Evolutionary conservation across 2,888 invertebrate species (phyloP).

Genomic region (Apotomis capreana): DNA sequence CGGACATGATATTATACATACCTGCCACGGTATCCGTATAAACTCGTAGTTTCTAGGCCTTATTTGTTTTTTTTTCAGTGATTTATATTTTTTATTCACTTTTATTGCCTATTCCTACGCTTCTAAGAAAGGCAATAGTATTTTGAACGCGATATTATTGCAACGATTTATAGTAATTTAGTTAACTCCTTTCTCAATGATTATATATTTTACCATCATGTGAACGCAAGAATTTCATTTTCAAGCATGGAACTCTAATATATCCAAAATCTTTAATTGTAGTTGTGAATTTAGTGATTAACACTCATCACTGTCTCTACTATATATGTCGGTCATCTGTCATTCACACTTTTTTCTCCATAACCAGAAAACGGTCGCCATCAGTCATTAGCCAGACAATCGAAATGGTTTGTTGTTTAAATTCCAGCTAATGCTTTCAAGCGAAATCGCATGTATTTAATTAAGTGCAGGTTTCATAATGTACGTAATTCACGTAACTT

Average conservation of each 20-base stretch:
- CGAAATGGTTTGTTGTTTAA: constrained; percentile 6
- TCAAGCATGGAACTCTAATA: background rate
- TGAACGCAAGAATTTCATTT: too few species aligned
- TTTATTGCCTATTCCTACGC: too few species aligned
- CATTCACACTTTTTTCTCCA: background rate
- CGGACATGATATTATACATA: too few species aligned
- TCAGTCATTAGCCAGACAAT: constrained; percentile 11
- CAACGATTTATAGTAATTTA: too few species aligned
- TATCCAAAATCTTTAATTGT: background rate
- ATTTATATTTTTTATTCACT: too few species aligned
- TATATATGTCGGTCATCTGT: background rate
- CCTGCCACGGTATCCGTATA: too few species aligned
- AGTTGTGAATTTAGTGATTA: background rate
- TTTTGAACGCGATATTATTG: too few species aligned
- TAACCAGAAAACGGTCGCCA: constrained; percentile 4
- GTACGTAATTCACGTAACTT: constrained; percentile 29
- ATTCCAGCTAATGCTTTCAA: constrained; percentile 1
- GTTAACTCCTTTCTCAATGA: too few species aligned
- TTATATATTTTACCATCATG: too few species aligned
- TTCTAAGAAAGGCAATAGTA: too few species aligned
- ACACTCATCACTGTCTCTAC: background rate
- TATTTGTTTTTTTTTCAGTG: too few species aligned
- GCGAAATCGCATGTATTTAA: constrained; percentile 22
- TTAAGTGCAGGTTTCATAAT: constrained; percentile 24
- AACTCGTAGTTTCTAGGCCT: too few species aligned